Percentiles rank a stretch among this genome's conserved stretches.
phyloP scores from a whole-genome alignment of 2,888 invertebrate genomes.

The Mesorhabditis sp. region DNA sequence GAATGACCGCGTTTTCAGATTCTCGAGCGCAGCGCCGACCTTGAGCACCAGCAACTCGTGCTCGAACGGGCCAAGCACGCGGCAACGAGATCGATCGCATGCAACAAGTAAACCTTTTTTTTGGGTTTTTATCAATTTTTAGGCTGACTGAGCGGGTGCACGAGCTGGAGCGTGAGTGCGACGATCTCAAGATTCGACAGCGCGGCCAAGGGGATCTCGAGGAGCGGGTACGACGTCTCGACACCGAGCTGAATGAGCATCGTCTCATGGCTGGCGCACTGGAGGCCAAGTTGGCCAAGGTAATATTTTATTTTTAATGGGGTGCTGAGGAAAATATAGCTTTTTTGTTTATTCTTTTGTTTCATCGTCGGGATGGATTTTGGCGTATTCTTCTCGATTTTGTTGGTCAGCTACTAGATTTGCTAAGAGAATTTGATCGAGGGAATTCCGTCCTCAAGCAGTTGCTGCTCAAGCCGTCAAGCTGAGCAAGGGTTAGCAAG shows the following conservation, averaged over 20 bases:
- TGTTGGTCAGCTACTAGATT: no score
- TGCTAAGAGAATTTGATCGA: no score
- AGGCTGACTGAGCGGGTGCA: slow-evolving; percentile 13
- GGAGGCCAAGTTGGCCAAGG: background rate
- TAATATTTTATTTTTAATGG: background rate
- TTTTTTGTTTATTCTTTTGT: background rate
- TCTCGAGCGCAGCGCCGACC: background rate
- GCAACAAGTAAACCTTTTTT: background rate
- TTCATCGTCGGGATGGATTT: no score
- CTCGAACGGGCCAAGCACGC: background rate
- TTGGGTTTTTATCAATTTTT: background rate
- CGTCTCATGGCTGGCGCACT: background rate
- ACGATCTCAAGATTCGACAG: background rate
- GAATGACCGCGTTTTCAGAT: no score
- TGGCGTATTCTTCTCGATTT: no score
- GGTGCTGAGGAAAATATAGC: background rate
- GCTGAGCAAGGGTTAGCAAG: no score
- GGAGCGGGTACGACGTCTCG: slow-evolving; percentile 3
- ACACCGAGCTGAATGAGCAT: background rate
- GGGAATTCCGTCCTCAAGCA: no score
- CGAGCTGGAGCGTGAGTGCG: slow-evolving; percentile 24
- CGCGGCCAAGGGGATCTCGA: slow-evolving; percentile 8
- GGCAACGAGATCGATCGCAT: background rate
- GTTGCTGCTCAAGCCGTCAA: no score
- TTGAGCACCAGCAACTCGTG: slow-evolving; percentile 1